Evolutionary conservation across 1,140 invertebrate genomes (phyloP).

Genomic region (Armadillidium nasatum): DNA sequence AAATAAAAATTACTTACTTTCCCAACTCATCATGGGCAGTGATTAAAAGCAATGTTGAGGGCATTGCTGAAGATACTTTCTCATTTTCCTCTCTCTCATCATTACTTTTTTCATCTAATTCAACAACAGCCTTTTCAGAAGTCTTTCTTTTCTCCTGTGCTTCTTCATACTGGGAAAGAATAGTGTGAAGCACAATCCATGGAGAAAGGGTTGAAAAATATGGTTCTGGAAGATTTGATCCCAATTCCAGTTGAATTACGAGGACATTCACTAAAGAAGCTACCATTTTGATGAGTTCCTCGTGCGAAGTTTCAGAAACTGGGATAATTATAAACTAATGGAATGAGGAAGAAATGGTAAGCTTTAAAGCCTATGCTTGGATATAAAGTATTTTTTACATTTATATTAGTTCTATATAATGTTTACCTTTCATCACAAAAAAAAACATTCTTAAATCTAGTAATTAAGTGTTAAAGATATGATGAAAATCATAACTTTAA

Average conservation of each 20-base stretch:
- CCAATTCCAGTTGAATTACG: conserved; percentile 61
- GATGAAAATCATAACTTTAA: too few relatives aligned
- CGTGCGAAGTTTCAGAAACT: conserved; percentile 43
- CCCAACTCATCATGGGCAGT: conserved; percentile 80
- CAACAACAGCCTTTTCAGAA: neutral
- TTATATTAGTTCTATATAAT: too few relatives aligned
- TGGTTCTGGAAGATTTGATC: conserved; percentile 49
- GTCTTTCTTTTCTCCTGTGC: neutral
- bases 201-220: conserved; percentile 66
- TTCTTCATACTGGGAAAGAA: conserved; percentile 28
- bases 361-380: too few relatives aligned
- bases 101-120: neutral
- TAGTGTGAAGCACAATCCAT: conserved; percentile 75
- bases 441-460: too few relatives aligned
- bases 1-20: too few relatives aligned
- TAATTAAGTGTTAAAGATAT: too few relatives aligned
- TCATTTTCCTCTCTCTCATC: conserved; percentile 47
- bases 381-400: too few relatives aligned
- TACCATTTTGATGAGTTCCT: conserved; percentile 56
- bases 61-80: conserved; percentile 58
- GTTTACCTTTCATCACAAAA: too few relatives aligned
- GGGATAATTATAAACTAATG: too few relatives aligned
- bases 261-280: conserved; percentile 68
- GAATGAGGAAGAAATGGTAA: too few relatives aligned
- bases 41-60: conserved; percentile 72